Evolutionary conservation across 2,888 invertebrate genomes (phyloP).

Genomic region (Cephalotes varians): DNA sequence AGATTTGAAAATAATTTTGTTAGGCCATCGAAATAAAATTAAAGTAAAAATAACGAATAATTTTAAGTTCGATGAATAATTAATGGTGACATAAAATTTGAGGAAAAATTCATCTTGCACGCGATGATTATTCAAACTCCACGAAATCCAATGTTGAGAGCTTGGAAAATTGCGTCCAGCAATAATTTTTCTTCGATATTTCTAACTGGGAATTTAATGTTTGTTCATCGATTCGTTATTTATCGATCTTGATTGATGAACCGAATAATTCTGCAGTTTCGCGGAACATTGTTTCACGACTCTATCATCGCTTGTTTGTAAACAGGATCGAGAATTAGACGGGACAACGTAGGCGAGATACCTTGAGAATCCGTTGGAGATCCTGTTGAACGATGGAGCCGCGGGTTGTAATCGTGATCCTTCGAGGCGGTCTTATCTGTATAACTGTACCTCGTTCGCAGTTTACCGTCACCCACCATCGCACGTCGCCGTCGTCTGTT

Average conservation of each 20-base stretch:
- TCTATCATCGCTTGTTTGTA: constrained; percentile 64
- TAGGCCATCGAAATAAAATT: no score
- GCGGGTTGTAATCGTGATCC: constrained; percentile 71
- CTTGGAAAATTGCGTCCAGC: not conserved
- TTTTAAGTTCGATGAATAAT: not conserved
- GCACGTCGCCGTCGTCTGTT: constrained; percentile 17
- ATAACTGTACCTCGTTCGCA: constrained; percentile 69
- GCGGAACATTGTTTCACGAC: constrained; percentile 34
- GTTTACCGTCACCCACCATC: constrained; percentile 33
- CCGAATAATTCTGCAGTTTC: not conserved
- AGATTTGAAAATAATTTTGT: no score
- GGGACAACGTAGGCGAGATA: constrained; percentile 68
- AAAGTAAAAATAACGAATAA: not conserved
- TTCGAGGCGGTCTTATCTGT: constrained; percentile 72
- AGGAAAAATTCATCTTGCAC: not conserved
- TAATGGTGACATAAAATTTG: constrained; percentile 4
- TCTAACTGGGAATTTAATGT: not conserved
- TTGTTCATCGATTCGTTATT: not conserved
- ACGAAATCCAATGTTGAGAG: not conserved
- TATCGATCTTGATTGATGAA: not conserved
- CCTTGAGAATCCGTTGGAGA: constrained; percentile 67
- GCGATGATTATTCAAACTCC: not conserved
- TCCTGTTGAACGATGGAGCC: constrained; percentile 71
- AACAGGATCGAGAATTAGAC: constrained; percentile 72
- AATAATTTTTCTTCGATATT: not conserved